phyloP scores from a whole-genome alignment of 2,888 invertebrate genomes.

The Falcaria lacertinaria region DNA sequence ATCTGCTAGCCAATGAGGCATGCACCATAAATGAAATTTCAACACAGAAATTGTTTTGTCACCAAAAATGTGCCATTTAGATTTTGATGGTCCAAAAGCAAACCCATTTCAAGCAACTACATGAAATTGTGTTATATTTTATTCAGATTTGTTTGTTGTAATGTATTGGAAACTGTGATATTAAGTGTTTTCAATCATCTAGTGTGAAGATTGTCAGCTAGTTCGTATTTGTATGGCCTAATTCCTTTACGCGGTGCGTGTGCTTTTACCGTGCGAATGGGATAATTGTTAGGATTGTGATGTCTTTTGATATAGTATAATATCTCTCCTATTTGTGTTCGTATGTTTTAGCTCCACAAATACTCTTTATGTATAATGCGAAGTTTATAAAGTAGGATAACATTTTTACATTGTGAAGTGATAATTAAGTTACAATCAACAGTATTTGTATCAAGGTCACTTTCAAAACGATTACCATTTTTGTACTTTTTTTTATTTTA shows the following conservation, averaged over 20 bases:
- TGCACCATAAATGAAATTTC: constrained; percentile 32
- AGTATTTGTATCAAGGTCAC: constrained; percentile 23
- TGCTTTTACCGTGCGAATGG: too few relatives aligned
- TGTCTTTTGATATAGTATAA: constrained; percentile 46
- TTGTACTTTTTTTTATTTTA: constrained; percentile 38
- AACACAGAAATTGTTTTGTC: constrained; percentile 64
- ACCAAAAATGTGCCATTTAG: constrained; percentile 75
- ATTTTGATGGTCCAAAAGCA: constrained; percentile 73
- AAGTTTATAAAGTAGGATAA: constrained; percentile 15
- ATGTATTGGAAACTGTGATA: constrained; percentile 78
- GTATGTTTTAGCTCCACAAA: constrained; percentile 33
- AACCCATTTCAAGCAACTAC: constrained; percentile 43
- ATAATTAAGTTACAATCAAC: constrained; percentile 27
- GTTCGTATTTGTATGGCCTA: constrained; percentile 37
- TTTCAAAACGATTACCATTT: constrained; percentile 46
- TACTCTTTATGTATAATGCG: constrained; percentile 26
- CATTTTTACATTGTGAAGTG: constrained; percentile 20
- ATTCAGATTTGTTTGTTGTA: constrained; percentile 37
- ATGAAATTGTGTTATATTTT: constrained; percentile 35
- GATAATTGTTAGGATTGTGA: constrained; percentile 35
- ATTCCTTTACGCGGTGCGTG: too few relatives aligned
- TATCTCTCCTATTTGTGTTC: constrained; percentile 49
- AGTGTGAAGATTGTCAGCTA: constrained; percentile 48
- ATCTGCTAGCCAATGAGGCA: constrained; percentile 46
- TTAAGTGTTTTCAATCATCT: constrained; percentile 72